phyloP scores from a whole-genome alignment of 2,797 vertebrate genomes.

The Uromys caudimaculatus region DNA sequence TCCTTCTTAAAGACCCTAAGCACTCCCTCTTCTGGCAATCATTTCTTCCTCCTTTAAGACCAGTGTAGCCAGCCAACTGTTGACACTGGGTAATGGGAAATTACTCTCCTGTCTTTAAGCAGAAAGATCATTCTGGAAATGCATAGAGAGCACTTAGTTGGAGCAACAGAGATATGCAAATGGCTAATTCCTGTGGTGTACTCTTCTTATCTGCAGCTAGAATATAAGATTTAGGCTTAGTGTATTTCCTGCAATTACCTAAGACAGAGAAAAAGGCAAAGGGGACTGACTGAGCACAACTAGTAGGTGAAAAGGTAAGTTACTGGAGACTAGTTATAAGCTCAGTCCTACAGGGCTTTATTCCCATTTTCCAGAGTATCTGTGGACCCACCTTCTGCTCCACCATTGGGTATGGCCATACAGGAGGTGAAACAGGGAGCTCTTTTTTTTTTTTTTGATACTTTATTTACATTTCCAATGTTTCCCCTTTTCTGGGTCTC shows the following conservation, averaged over 20 bases:
- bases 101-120: background rate
- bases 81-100: background rate
- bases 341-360: background rate
- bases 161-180: background rate
- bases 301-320: background rate
- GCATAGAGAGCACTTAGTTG: accelerated
- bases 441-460: too few relatives aligned
- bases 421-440: background rate
- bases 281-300: background rate
- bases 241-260: background rate
- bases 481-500: too few relatives aligned
- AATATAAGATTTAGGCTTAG: background rate
- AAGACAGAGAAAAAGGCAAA: background rate
- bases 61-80: background rate
- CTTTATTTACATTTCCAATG: too few relatives aligned
- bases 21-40: background rate
- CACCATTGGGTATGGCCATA: background rate
- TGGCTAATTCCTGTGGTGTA: too few relatives aligned
- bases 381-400: background rate
- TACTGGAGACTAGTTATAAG: background rate
- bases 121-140: background rate
- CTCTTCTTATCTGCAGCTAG: background rate
- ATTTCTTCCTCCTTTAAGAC: background rate
- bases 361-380: background rate
- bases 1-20: background rate